These are phyloP conservation scores for Galaxea fascicularis DNA, from an alignment of 92 coral and sea anemone species.

Conservation along the genomic window DNA sequence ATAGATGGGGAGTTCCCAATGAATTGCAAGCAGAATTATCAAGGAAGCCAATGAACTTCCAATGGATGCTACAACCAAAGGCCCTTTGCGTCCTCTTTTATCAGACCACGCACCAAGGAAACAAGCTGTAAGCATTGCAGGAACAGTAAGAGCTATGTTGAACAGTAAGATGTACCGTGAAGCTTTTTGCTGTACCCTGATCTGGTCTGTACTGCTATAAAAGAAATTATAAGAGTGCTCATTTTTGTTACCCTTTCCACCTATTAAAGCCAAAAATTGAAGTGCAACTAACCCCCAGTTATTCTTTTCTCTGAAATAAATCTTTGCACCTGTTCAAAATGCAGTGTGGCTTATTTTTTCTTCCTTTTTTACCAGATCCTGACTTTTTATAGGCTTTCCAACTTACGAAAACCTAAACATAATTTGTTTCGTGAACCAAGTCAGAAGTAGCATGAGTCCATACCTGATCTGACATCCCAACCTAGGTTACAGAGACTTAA, in stretches of 20 bases:
- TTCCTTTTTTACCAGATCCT: too few species aligned
- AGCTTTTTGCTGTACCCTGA: slow-evolving; percentile 74
- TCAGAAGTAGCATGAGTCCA: too few species aligned
- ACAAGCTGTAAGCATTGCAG: slow-evolving; percentile 83
- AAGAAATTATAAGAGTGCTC: background rate
- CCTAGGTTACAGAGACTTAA: too few species aligned
- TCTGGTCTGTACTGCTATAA: slow-evolving; percentile 56
- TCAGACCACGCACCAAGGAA: slow-evolving; percentile 92
- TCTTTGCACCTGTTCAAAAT: too few species aligned
- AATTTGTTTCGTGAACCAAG: too few species aligned
- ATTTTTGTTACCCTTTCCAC: background rate
- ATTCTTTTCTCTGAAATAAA: too few species aligned
- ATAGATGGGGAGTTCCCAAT: slow-evolving; percentile 77
- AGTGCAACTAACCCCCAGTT: too few species aligned
- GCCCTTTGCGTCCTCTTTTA: slow-evolving; percentile 85
- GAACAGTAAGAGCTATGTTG: slow-evolving; percentile 80
- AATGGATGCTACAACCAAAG: slow-evolving; percentile 70
- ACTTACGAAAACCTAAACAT: too few species aligned
- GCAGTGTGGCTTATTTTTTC: too few species aligned
- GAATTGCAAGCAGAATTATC: slow-evolving; percentile 68
- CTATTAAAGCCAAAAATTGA: too few species aligned
- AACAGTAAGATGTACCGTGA: slow-evolving; percentile 77
- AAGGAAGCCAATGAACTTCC: slow-evolving; percentile 76
- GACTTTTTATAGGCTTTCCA: too few species aligned
- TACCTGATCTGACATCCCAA: too few species aligned